Conservation (phyloP, 2,888 invertebrate genomes). For the Matsumyia berberina region DNA sequence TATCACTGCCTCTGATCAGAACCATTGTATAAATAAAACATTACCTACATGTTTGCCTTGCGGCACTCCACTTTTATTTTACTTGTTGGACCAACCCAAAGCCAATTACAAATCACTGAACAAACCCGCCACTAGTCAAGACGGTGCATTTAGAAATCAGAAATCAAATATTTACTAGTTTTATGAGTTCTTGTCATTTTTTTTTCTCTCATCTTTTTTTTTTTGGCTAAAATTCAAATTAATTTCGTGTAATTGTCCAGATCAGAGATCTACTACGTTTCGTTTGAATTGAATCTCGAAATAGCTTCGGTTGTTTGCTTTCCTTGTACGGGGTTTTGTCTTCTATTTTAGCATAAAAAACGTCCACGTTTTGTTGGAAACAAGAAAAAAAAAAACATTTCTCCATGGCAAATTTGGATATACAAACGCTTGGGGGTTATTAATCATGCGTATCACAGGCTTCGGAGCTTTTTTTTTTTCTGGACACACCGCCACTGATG, state of each 20-base stretch:
- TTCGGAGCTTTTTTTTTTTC: slow-evolving; percentile 19
- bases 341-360: slow-evolving; percentile 5
- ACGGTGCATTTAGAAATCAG: slow-evolving; percentile 17
- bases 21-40: slow-evolving; percentile 29
- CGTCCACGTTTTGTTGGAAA: not conserved
- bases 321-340: not conserved
- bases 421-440: slow-evolving; percentile 25
- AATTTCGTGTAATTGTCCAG: slow-evolving; percentile 9
- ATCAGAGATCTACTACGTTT: not conserved
- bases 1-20: not conserved
- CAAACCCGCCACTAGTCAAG: not conserved
- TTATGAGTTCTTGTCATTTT: no score
- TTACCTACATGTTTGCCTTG: slow-evolving; percentile 25
- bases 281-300: not conserved
- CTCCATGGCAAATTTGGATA: slow-evolving; percentile 10
- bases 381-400: not conserved
- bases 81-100: slow-evolving; percentile 17
- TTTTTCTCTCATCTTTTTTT: not conserved
- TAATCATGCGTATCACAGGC: slow-evolving; percentile 48
- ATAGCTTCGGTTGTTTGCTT: slow-evolving; percentile 1
- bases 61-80: slow-evolving; percentile 34
- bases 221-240: slow-evolving; percentile 37
- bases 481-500: not conserved
- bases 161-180: slow-evolving; percentile 27
- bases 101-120: slow-evolving; percentile 21